Percentiles rank a stretch among this genome's conserved stretches.
phyloP scores from a whole-genome alignment of 2,113 vertebrate genomes.

The Puma concolor region DNA sequence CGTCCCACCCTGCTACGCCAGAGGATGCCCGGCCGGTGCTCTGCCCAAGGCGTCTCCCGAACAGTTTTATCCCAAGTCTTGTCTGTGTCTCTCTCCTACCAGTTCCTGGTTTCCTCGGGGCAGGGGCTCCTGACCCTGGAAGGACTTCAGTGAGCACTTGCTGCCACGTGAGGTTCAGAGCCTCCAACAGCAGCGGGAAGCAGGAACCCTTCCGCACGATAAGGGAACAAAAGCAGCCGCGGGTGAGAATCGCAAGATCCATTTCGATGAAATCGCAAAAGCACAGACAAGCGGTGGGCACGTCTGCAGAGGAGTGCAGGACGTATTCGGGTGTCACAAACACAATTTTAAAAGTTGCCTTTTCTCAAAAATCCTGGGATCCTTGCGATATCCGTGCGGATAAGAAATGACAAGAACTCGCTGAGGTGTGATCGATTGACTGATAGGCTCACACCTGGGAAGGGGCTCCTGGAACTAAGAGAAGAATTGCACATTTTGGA shows the following conservation, averaged over 20 bases:
- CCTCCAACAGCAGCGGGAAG: not conserved
- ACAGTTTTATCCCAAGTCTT: rapidly evolving
- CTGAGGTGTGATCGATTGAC: not conserved
- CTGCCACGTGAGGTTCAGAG: not conserved
- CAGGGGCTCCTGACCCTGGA: not conserved
- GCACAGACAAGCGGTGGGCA: not conserved
- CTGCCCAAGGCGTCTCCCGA: not conserved
- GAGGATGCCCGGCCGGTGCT: rapidly evolving
- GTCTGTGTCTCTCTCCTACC: not conserved
- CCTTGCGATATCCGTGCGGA: not conserved
- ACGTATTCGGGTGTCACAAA: not conserved
- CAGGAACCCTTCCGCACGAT: not conserved
- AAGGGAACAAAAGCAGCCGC: not conserved
- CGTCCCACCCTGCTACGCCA: not conserved
- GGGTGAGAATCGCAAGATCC: not conserved
- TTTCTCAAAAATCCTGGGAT: not conserved
- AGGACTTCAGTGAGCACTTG: not conserved
- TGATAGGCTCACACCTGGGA: not conserved
- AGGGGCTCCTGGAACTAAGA: not conserved
- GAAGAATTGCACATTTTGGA: not conserved
- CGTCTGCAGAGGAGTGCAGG: not conserved
- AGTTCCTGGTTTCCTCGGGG: not conserved
- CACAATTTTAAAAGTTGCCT: too few relatives aligned
- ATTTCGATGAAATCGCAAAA: not conserved
- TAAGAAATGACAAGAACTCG: not conserved